These are phyloP conservation scores for Merluccius polli DNA, from an alignment of 2,797 vertebrate genomes.

Conservation along the genomic window DNA sequence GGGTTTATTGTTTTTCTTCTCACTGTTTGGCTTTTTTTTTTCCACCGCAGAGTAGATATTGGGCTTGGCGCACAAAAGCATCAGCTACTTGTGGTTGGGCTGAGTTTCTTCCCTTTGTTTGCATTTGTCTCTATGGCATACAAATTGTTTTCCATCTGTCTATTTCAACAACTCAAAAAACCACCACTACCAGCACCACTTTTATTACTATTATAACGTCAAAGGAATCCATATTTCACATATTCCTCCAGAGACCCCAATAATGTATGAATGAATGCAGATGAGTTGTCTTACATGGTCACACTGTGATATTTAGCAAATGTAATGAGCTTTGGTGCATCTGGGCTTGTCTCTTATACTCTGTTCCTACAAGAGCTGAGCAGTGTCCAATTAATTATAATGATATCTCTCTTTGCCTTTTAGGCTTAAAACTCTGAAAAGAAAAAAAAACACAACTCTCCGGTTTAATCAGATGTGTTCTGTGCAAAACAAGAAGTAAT, in stretches of 20 bases:
- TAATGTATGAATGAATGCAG: slow-evolving; percentile 15
- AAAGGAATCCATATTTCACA: not conserved
- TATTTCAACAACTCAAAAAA: not conserved
- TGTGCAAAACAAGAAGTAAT: slow-evolving; percentile 32
- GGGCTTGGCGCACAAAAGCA: slow-evolving; percentile 17
- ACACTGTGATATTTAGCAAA: slow-evolving; percentile 36
- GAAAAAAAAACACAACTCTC: slow-evolving; percentile 10
- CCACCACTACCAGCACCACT: not conserved
- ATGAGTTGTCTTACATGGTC: slow-evolving; percentile 1
- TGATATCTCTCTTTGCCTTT: slow-evolving; percentile 39
- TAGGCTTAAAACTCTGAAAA: not conserved
- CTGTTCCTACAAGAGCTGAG: slow-evolving; percentile 26
- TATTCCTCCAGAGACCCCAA: not conserved
- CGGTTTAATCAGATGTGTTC: slow-evolving; percentile 35
- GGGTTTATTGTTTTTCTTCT: slow-evolving; percentile 17
- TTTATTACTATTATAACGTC: not conserved
- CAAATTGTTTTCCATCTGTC: not conserved
- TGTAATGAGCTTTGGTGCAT: slow-evolving; percentile 27
- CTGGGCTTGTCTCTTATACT: slow-evolving; percentile 24
- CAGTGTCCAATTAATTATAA: slow-evolving; percentile 49
- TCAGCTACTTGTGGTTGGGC: not conserved
- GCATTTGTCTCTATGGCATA: not conserved
- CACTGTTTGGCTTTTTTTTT: slow-evolving; percentile 18
- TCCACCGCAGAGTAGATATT: slow-evolving; percentile 10
- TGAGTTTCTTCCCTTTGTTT: not conserved